These are phyloP conservation scores for Trichopoda pennipes DNA, from an alignment of 2,888 invertebrate genomes.

Conservation along the genomic window DNA sequence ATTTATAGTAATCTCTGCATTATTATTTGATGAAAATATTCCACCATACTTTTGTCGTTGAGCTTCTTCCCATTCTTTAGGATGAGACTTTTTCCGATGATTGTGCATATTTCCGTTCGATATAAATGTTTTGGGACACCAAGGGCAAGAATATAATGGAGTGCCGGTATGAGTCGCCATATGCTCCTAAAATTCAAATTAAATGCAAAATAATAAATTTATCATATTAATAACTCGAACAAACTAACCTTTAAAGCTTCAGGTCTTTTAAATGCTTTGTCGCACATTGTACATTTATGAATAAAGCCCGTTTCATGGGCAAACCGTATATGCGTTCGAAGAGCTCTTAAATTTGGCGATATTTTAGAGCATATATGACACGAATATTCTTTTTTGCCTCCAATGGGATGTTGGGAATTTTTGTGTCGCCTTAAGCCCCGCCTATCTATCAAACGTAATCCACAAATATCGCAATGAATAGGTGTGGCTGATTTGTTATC, in stretches of 20 bases:
- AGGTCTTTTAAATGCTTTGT: conserved; percentile 78
- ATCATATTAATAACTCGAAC: neutral
- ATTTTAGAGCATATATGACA: conserved; percentile 78
- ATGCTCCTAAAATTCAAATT: conserved; percentile 75
- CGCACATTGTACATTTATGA: conserved; percentile 79
- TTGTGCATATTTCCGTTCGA: conserved; percentile 78
- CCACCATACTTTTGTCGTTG: conserved; percentile 50
- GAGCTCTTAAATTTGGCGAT: conserved; percentile 76
- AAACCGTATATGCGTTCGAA: conserved; percentile 77
- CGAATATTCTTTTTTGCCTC: conserved; percentile 74
- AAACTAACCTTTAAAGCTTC: conserved; percentile 75
- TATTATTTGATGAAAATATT: conserved; percentile 37
- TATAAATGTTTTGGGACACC: conserved; percentile 78
- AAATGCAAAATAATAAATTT: neutral
- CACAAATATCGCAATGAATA: conserved; percentile 78
- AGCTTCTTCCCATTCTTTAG: conserved; percentile 77
- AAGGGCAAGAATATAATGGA: conserved; percentile 76
- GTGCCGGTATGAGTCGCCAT: conserved; percentile 78
- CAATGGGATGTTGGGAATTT: conserved; percentile 75
- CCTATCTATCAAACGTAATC: conserved; percentile 76
- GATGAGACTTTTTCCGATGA: conserved; percentile 78
- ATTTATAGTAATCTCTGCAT: neutral
- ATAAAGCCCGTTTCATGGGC: conserved; percentile 77
- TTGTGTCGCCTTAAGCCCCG: conserved; percentile 77
- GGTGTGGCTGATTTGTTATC: conserved; percentile 72